Conservation (phyloP, 92 coral and sea anemone genomes). For the Umimayanthus chanpuru region DNA sequence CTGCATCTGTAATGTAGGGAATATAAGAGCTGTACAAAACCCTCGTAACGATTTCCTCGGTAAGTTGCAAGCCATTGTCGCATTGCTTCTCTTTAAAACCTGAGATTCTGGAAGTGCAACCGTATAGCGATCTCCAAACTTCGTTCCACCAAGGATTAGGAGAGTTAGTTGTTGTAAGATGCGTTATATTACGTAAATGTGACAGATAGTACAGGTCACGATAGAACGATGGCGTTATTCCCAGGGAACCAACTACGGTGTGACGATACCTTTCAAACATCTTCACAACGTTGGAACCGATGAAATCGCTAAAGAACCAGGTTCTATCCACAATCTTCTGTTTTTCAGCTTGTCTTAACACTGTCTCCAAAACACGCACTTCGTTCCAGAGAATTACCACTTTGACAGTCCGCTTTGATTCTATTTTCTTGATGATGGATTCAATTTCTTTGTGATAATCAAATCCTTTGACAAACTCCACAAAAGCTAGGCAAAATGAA, state of each 20-base stretch:
- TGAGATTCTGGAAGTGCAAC: conserved; percentile 37
- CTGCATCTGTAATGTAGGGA: too few relatives aligned
- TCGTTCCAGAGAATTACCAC: too few relatives aligned
- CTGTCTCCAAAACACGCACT: too few relatives aligned
- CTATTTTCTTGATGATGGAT: too few relatives aligned
- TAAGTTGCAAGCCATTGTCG: conserved; percentile 47
- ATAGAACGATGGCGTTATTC: conserved; percentile 54
- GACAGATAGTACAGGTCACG: conserved; percentile 38
- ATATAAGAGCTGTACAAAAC: conserved; percentile 63
- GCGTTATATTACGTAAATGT: conserved; percentile 52
- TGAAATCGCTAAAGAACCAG: conserved; percentile 55
- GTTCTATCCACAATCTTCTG: conserved; percentile 61
- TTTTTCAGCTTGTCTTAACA: conserved; percentile 61
- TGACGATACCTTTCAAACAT: conserved; percentile 63
- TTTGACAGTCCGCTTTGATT: too few relatives aligned
- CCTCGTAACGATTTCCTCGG: conserved; percentile 42
- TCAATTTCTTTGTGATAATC: too few relatives aligned
- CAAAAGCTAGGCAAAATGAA: too few relatives aligned
- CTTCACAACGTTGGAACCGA: conserved; percentile 53
- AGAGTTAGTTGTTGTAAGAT: conserved; percentile 9
- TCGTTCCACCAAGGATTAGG: conserved; percentile 48
- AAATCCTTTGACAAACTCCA: too few relatives aligned
- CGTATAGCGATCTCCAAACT: conserved; percentile 61
- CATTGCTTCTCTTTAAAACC: conserved; percentile 42
- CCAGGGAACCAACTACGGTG: conserved; percentile 67